Evolutionary conservation across 2,888 invertebrate genomes (phyloP), one percentile per base, ranked within the genome.

Genomic region (Cryptophagus acutangulus): DNA sequence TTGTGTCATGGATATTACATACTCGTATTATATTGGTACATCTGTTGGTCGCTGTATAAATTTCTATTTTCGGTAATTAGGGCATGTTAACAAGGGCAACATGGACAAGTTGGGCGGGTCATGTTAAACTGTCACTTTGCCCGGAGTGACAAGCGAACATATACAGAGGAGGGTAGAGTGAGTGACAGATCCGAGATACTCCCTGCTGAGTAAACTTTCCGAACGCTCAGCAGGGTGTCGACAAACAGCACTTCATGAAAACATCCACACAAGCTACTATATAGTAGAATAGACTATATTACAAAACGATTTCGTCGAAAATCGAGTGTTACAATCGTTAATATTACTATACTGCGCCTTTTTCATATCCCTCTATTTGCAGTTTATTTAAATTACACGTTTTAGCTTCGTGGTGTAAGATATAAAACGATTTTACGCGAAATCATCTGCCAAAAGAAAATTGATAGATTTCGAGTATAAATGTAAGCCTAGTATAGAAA

Each of bases 301-400:
- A n/a, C n/a, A n/a, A n/a, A n/a, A n/a, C n/a, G n/a, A n/a, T n/a
- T n/a, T n/a, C n/a, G n/a, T n/a, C n/a, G n/a, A n/a, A n/a, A n/a
- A n/a, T n/a, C n/a, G n/a, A n/a, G n/a, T n/a, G n/a, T n/a, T n/a
- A n/a, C n/a, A n/a, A n/a, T n/a, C n/a, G n/a, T n/a, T n/a, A n/a
- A n/a, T n/a, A n/a, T n/a, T n/a, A n/a, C n/a, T n/a, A n/a, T n/a
- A n/a, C n/a, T n/a, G n/a, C n/a, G n/a, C n/a, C n/a, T n/a, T 55
- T 46, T 46, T 52, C 54, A 58, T 53, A 62, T 63, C 61, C 63
- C 64, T n/a, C n/a, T 62, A 66, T 66, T 65, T 66, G 65, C 66
- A 66, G 65, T 66, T 64, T 66, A 62, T 66, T 64, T 63, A 65
- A 65, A 64, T 66, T 66, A 66, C 61, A 56, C 53, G 45, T 48